Evolutionary conservation across 2,888 invertebrate species (phyloP).

Genomic region (Dusona sp.): DNA sequence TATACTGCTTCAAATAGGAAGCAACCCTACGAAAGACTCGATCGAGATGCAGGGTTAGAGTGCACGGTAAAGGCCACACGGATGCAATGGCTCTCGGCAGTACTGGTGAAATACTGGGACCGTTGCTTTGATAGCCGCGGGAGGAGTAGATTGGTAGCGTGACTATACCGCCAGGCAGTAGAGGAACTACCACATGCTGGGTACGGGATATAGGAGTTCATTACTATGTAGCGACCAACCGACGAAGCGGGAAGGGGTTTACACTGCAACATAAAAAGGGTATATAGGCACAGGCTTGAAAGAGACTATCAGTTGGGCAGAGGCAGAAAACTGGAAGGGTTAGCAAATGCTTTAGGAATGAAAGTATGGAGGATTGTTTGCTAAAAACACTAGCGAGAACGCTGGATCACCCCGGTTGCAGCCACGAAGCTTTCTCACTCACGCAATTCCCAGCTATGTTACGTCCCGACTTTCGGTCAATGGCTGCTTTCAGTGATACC

Average conservation of each 20-base stretch:
- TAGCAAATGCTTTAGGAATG: constrained; percentile 75
- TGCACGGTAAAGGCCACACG: constrained; percentile 68
- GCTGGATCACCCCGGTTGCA: constrained; percentile 62
- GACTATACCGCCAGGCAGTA: constrained; percentile 53
- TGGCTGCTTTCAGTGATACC: constrained; percentile 56
- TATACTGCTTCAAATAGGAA: constrained; percentile 27
- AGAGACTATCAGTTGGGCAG: constrained; percentile 29
- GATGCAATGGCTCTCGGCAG: constrained; percentile 40
- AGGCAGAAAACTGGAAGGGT: constrained; percentile 32
- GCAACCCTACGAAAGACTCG: constrained; percentile 60
- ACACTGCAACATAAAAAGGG: constrained; percentile 80
- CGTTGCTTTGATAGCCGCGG: constrained; percentile 81
- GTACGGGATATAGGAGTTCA: constrained; percentile 80
- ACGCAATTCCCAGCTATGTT: constrained; percentile 59
- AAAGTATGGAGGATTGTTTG: constrained; percentile 76
- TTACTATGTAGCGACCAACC: constrained; percentile 73
- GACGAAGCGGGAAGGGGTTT: constrained; percentile 76
- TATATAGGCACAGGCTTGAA: constrained; percentile 47
- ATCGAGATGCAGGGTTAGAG: constrained; percentile 60
- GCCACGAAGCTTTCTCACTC: constrained; percentile 44
- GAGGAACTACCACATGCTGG: constrained; percentile 70
- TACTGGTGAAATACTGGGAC: constrained; percentile 45
- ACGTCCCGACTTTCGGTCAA: constrained; percentile 40
- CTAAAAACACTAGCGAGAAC: constrained; percentile 65
- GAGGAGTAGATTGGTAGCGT: constrained; percentile 80